Conservation (phyloP, 2,888 invertebrate species). For the Rhagium mordax region DNA sequence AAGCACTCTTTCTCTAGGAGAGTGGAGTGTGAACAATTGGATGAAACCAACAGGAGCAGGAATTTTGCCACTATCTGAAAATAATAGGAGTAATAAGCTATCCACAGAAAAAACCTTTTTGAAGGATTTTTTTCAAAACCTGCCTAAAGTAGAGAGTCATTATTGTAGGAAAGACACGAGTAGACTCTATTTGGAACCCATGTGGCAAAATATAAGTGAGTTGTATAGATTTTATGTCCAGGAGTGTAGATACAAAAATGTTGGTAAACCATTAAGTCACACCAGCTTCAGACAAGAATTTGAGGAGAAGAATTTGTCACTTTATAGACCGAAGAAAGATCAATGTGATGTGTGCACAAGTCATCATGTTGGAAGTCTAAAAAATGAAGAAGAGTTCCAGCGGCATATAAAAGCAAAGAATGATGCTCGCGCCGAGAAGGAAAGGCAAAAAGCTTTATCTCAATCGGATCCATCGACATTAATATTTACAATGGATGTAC, state of each 20-base stretch:
- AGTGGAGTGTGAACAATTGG: neutral
- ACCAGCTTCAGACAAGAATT: neutral
- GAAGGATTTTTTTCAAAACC: slow-evolving; percentile 14
- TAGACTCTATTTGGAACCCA: slow-evolving; percentile 27
- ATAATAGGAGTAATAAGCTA: neutral
- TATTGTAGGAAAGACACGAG: slow-evolving; percentile 23
- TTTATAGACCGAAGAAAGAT: neutral
- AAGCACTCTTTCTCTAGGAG: neutral
- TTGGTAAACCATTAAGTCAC: neutral
- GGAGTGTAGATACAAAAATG: neutral
- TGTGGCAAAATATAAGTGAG: slow-evolving; percentile 6
- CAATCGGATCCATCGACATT: neutral
- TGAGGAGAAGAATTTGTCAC: neutral
- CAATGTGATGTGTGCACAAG: neutral
- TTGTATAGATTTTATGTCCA: slow-evolving; percentile 21
- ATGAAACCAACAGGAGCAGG: no score
- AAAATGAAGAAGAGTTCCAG: neutral
- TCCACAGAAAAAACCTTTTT: neutral
- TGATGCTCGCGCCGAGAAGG: neutral
- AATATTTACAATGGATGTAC: slow-evolving; percentile 13
- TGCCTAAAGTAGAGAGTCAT: slow-evolving; percentile 26
- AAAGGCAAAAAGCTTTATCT: neutral
- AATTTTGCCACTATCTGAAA: no score
- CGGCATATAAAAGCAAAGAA: neutral
- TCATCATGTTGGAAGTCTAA: neutral